A percentile compares a stretch with the other conserved stretches of the same genome.
These are phyloP conservation scores for Tetragonula carbonaria DNA, from an alignment of 2,888 invertebrate genomes.

Conservation along the genomic window DNA sequence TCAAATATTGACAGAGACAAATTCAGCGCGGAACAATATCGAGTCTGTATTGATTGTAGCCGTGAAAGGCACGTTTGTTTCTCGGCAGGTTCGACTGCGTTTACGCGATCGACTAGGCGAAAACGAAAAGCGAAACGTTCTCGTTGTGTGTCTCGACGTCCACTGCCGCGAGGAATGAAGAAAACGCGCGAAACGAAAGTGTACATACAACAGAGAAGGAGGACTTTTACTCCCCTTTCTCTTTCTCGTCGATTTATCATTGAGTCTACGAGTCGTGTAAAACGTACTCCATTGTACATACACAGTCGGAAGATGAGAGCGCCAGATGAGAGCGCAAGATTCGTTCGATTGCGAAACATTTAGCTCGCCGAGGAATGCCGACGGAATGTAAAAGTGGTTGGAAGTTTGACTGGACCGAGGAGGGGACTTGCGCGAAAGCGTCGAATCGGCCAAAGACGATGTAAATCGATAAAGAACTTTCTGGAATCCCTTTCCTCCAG, in stretches of 20 bases:
- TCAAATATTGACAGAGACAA: slow-evolving; percentile 64
- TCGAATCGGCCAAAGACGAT: slow-evolving; percentile 41
- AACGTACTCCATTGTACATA: background rate
- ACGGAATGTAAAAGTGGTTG: slow-evolving; percentile 39
- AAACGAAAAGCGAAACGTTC: background rate
- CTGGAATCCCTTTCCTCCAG: slow-evolving; percentile 30
- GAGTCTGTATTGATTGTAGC: slow-evolving; percentile 37
- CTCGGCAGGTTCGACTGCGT: slow-evolving; percentile 3
- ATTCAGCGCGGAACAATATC: slow-evolving; percentile 55
- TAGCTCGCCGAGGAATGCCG: slow-evolving; percentile 25
- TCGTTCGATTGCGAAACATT: slow-evolving; percentile 1
- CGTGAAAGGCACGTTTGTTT: slow-evolving; percentile 39
- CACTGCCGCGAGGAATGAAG: too few relatives aligned
- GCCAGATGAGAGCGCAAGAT: background rate
- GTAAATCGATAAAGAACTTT: slow-evolving; percentile 42
- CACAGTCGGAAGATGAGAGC: background rate
- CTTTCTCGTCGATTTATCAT: background rate
- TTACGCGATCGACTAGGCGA: slow-evolving; percentile 3
- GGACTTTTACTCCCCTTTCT: background rate
- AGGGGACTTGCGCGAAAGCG: slow-evolving; percentile 22
- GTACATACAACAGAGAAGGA: background rate
- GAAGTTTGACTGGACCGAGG: background rate
- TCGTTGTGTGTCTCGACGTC: background rate
- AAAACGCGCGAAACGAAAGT: too few relatives aligned
- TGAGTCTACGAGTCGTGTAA: too few relatives aligned